Evolutionary conservation across 2,113 vertebrate species (phyloP).

Genomic region (Meriones unguiculatus): DNA sequence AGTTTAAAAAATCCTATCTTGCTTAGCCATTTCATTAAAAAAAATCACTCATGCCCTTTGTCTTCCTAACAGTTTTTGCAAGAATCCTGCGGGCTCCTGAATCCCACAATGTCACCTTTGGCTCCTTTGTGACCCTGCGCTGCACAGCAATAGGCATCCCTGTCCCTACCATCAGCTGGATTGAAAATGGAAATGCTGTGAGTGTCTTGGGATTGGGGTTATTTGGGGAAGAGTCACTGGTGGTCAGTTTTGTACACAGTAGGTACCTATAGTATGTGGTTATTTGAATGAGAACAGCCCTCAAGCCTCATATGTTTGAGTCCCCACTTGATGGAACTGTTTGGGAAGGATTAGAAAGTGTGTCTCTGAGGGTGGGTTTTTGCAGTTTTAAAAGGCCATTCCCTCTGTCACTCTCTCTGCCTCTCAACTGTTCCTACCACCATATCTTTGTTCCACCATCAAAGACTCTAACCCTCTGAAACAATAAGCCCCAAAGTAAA

Average conservation of each 20-base stretch:
- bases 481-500: background rate
- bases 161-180: constrained; percentile 95
- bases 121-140: constrained; percentile 92
- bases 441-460: background rate
- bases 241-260: background rate
- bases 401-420: background rate
- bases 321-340: background rate
- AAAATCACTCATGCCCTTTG: constrained; percentile 35
- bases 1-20: background rate
- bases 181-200: constrained; percentile 97
- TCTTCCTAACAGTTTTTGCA: constrained; percentile 92
- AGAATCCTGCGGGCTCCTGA: constrained; percentile 95
- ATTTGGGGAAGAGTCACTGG: rapidly evolving
- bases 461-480: background rate
- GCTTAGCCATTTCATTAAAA: background rate
- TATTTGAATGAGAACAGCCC: background rate
- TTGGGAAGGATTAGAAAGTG: background rate
- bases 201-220: constrained; percentile 81
- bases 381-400: background rate
- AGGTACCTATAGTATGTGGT: background rate
- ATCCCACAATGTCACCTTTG: constrained; percentile 94
- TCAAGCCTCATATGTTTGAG: background rate
- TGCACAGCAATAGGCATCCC: constrained; percentile 95
- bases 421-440: background rate
- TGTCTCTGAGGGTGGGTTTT: background rate